Base-by-base conservation (phyloP, 2,113 vertebrate genomes). In the Cisticola juncidis region DNA sequence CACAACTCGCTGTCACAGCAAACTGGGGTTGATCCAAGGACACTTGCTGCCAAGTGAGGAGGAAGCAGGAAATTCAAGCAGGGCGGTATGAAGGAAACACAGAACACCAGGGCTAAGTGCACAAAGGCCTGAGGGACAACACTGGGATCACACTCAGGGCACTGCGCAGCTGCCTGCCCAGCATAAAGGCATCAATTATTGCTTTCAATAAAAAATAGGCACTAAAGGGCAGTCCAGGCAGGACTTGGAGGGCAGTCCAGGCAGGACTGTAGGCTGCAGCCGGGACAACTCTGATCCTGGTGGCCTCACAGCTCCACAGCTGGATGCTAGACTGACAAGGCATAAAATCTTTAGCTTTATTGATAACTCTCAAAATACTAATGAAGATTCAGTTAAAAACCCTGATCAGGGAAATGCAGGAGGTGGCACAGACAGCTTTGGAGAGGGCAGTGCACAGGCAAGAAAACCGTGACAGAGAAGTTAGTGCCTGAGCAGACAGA, bases 1-100 rank as follows among this genome's bases (percentile, higher is more conserved):
- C 77, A 44, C 74, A 68, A 53, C 28, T 74, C 19, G 44, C 92
- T 81, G 92, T 83, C 94, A 68, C 90, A 86, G 94, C 88, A 96
- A 68, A 84, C 76, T 81, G 68, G 60, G 90, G 85, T 70, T 54
- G 79, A 94, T 73, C 93, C 92, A 92, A 88, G 64, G 90, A 72
- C 51, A 29, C 80, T 78, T 5, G 2, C 93, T 81, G 92, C 88
- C 95, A 90, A 96, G 85, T 5, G 68, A 84, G 72, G 29, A 95
- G 70, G 86, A 94, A 93, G 69, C 64, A 90, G 94, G 90, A 94
- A 93, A 94, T 90, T 96, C 82, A 83, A 93, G 90, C 81, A 80
- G 72, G 76, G 88, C 25, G 0, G 57, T 65, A 51, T 26, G 76
- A 80, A 95, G 92, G 92, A 95, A 93, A 86, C 48, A 66, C 57